phyloP scores from a whole-genome alignment of 2,113 vertebrate genomes.

The Diphyllodes magnificus region DNA sequence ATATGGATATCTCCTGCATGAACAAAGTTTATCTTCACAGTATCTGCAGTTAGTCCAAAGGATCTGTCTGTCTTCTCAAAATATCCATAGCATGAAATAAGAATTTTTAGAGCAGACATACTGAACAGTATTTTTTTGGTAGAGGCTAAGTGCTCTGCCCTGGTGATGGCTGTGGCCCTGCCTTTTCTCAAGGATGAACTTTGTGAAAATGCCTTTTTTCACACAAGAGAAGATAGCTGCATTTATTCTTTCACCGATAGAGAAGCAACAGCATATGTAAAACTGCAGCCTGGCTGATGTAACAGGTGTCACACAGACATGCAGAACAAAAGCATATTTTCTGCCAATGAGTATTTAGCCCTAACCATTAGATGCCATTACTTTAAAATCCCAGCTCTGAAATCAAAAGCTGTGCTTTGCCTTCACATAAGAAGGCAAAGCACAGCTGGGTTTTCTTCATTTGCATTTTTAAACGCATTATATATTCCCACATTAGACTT shows the following conservation, averaged over 20 bases:
- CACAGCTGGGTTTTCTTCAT: not conserved
- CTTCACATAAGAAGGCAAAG: not conserved
- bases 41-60: not conserved
- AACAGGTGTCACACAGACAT: not conserved
- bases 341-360: not conserved
- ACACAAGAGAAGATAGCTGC: not conserved
- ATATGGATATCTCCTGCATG: not conserved
- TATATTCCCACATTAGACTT: not conserved
- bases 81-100: not conserved
- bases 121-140: not conserved
- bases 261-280: not conserved
- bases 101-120: not conserved
- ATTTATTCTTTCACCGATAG: not conserved
- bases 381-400: not conserved
- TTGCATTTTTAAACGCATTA: not conserved
- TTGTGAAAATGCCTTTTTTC: not conserved
- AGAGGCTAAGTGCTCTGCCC: not conserved
- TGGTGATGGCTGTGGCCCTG: not conserved
- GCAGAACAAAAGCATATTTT: not conserved
- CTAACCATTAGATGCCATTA: not conserved
- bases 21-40: not conserved
- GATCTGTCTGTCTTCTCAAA: not conserved
- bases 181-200: not conserved
- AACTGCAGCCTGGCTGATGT: not conserved
- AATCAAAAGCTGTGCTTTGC: not conserved